phyloP scores from a whole-genome alignment of 2,888 invertebrate species.

The Ferrisia virgata region DNA sequence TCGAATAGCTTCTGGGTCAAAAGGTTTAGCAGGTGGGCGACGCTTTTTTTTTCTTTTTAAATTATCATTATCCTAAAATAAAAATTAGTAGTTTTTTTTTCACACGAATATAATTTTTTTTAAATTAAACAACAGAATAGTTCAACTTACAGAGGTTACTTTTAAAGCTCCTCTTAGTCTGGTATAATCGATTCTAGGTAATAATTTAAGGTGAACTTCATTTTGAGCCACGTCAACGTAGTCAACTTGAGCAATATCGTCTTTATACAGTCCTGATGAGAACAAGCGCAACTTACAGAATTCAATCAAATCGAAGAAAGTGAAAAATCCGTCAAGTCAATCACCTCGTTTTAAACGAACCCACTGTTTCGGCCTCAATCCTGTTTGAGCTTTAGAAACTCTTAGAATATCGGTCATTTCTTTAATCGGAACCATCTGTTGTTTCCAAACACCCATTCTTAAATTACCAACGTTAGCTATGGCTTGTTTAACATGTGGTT shows the following conservation, averaged over 20 bases:
- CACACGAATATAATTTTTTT: background rate
- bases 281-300: too few species aligned
- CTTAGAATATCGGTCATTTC: slow-evolving; percentile 99
- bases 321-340: background rate
- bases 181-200: slow-evolving; percentile 96
- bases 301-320: background rate
- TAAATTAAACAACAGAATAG: background rate
- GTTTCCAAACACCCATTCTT: slow-evolving; percentile 88
- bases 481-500: slow-evolving; percentile 93
- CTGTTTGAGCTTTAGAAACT: slow-evolving; percentile 94
- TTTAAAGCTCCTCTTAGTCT: slow-evolving; percentile 85
- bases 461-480: slow-evolving; percentile 92
- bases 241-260: slow-evolving; percentile 71
- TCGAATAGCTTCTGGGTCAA: slow-evolving; percentile 91
- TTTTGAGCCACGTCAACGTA: slow-evolving; percentile 96
- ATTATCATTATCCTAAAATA: slow-evolving; percentile 70
- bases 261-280: slow-evolving; percentile 50
- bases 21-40: slow-evolving; percentile 86
- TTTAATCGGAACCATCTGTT: slow-evolving; percentile 97
- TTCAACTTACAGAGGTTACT: slow-evolving; percentile 61
- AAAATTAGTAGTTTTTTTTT: background rate
- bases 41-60: slow-evolving; percentile 86
- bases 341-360: slow-evolving; percentile 87
- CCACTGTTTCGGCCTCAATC: slow-evolving; percentile 93
- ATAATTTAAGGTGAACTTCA: slow-evolving; percentile 87